Conservation (phyloP, 2,888 invertebrate genomes). For the Euphydryas editha region DNA sequence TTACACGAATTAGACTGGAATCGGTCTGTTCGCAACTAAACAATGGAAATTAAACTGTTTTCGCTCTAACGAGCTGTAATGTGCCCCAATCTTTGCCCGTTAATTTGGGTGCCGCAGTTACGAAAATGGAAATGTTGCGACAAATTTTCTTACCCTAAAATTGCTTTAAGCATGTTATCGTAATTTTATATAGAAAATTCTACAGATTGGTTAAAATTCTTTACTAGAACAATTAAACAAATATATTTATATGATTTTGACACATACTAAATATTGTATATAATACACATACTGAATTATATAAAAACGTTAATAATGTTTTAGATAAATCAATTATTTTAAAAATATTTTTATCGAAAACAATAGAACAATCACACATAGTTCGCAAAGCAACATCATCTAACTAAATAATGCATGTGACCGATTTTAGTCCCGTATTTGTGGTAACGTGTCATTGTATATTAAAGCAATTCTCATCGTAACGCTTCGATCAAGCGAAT, state of each 20-base stretch:
- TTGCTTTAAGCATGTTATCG: slow-evolving; percentile 54
- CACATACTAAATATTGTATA: too few relatives aligned
- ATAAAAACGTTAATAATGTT: background rate
- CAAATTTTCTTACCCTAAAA: slow-evolving; percentile 63
- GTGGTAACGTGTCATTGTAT: slow-evolving; percentile 39
- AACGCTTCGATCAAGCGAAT: slow-evolving; percentile 37
- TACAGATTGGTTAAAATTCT: background rate
- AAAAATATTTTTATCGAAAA: slow-evolving; percentile 30
- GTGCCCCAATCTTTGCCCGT: slow-evolving; percentile 54
- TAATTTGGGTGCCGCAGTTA: slow-evolving; percentile 56
- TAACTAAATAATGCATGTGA: slow-evolving; percentile 43
- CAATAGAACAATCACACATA: slow-evolving; percentile 44
- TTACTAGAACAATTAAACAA: background rate
- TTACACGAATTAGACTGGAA: slow-evolving; percentile 65
- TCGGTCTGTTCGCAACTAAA: slow-evolving; percentile 68
- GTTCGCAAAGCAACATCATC: slow-evolving; percentile 33
- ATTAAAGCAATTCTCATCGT: slow-evolving; percentile 37
- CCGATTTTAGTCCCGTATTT: slow-evolving; percentile 44
- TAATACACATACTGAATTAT: too few relatives aligned
- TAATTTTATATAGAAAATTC: background rate
- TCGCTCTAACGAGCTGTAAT: slow-evolving; percentile 67
- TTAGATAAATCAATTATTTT: background rate
- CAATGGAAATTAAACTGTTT: slow-evolving; percentile 74
- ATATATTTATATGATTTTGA: too few relatives aligned
- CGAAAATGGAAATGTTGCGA: slow-evolving; percentile 61